These are phyloP conservation scores for Laothoe populi DNA, from an alignment of 2,888 invertebrate species.

Conservation along the genomic window DNA sequence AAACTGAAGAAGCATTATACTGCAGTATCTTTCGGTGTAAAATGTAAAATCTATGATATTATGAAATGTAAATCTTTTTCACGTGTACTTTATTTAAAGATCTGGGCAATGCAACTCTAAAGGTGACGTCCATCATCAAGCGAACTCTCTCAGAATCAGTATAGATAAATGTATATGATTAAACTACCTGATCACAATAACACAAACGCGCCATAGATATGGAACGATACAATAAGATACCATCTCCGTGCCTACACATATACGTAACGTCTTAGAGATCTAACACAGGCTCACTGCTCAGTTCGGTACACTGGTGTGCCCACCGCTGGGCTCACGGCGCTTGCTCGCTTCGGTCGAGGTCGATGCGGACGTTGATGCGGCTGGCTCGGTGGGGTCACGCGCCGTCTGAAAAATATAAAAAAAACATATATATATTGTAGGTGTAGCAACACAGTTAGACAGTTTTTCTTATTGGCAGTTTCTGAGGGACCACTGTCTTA, in stretches of 20 bases:
- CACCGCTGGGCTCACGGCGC: slow-evolving; percentile 27
- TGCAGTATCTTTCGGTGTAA: no score
- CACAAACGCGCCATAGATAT: slow-evolving; percentile 25
- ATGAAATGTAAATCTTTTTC: no score
- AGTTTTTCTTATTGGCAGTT: no score
- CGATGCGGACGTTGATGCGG: slow-evolving; percentile 59
- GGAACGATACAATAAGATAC: slow-evolving; percentile 40
- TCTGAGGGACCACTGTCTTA: no score
- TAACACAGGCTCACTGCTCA: slow-evolving; percentile 42
- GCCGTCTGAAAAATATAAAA: slow-evolving; percentile 68
- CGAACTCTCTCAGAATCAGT: no score
- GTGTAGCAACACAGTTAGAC: no score
- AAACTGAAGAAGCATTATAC: no score
- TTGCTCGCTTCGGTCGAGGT: slow-evolving; percentile 58
- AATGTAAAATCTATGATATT: no score
- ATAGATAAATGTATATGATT: no score
- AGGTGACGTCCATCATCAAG: no score
- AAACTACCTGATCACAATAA: background rate
- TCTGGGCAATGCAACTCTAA: no score
- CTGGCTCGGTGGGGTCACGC: slow-evolving; percentile 66
- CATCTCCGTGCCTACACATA: slow-evolving; percentile 42
- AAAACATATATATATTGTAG: slow-evolving; percentile 8
- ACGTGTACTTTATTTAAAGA: no score
- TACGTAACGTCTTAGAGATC: slow-evolving; percentile 47
- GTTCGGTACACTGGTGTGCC: slow-evolving; percentile 30